phyloP scores from a whole-genome alignment of 2,113 vertebrate species.

The Megaceryle torquata region DNA sequence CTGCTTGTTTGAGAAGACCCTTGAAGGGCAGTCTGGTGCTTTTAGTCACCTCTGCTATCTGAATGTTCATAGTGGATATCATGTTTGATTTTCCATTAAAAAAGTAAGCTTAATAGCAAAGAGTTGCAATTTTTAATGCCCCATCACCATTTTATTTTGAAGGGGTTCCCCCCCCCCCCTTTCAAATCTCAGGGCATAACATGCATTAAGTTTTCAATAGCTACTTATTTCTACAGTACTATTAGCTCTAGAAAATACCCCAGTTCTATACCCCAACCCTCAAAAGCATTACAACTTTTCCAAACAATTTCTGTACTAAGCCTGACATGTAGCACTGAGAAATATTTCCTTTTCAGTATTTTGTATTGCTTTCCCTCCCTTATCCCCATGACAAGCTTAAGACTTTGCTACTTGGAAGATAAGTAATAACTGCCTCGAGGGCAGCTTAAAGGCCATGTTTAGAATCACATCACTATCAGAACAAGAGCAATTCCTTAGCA shows the following conservation, averaged over 20 bases:
- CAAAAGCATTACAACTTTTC: neutral
- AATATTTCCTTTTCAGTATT: neutral
- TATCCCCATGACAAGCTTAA: neutral
- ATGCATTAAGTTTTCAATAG: neutral
- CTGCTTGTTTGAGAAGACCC: too few relatives aligned
- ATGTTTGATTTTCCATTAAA: rapidly evolving
- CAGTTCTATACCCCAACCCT: neutral
- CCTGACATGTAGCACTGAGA: neutral
- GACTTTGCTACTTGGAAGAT: neutral
- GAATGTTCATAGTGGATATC: rapidly evolving
- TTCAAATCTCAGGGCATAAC: neutral
- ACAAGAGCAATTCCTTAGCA: neutral
- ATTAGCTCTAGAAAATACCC: neutral
- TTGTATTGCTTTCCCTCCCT: neutral
- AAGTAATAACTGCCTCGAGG: neutral
- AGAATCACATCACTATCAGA: neutral
- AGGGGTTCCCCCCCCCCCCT: neutral
- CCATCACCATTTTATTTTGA: neutral
- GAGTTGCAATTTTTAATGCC: neutral
- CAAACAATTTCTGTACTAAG: neutral
- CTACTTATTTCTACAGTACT: neutral
- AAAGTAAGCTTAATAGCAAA: neutral
- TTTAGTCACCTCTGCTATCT: neutral
- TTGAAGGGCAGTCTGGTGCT: too few relatives aligned
- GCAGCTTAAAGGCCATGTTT: neutral